These are phyloP conservation scores for Rynchops niger DNA, from an alignment of 2,113 vertebrate genomes.

Conservation along the genomic window DNA sequence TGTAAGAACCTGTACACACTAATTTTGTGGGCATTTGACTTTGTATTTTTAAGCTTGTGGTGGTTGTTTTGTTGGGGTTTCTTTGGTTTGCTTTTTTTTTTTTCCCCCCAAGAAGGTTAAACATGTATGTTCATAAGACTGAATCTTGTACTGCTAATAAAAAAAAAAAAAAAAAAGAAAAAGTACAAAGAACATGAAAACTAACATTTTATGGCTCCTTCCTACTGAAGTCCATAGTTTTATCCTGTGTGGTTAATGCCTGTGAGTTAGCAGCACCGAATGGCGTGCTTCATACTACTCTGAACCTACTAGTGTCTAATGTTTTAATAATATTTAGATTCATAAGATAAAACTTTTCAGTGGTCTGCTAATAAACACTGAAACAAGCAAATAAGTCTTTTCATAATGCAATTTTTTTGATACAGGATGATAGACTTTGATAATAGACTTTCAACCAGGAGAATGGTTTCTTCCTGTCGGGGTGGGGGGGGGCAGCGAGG, in stretches of 20 bases:
- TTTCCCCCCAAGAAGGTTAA: background rate
- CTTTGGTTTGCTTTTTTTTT: background rate
- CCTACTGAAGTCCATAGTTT: background rate
- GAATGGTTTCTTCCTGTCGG: background rate
- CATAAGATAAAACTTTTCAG: background rate
- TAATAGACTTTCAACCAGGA: background rate
- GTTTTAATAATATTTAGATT: background rate
- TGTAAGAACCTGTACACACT: background rate
- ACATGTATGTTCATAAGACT: background rate
- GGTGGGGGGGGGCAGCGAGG: too few species aligned
- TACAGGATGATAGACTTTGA: background rate
- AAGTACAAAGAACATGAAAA: background rate
- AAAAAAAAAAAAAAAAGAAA: too few species aligned
- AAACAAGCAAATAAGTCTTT: background rate
- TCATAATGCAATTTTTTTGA: background rate
- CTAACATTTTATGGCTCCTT: background rate
- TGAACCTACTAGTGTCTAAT: background rate
- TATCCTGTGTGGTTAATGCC: background rate
- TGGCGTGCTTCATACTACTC: background rate
- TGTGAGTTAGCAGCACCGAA: background rate
- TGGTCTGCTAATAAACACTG: background rate
- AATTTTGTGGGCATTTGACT: background rate
- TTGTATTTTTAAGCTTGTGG: background rate
- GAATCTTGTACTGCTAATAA: background rate
- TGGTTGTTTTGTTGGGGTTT: background rate